phyloP scores from a whole-genome alignment of 2,888 invertebrate species.

The Caenorhabditis virilis region DNA sequence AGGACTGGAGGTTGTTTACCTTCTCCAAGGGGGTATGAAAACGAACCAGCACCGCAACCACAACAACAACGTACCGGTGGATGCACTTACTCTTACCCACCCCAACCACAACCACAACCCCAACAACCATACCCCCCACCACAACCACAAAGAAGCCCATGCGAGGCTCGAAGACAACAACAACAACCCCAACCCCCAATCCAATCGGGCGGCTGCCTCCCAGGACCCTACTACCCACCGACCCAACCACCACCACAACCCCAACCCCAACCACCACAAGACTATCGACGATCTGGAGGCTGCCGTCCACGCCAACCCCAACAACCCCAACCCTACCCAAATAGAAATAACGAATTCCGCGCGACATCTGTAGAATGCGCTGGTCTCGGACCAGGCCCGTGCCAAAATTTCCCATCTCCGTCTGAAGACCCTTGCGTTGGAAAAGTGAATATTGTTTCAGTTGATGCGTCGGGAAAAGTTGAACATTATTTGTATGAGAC shows the following conservation, averaged over 20 bases:
- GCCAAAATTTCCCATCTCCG: slow-evolving; percentile 1
- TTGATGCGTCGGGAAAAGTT: slow-evolving; percentile 40
- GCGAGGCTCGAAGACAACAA: slow-evolving; percentile 3
- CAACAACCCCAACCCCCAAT: slow-evolving; percentile 12
- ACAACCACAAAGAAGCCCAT: not conserved
- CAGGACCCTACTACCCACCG: slow-evolving; percentile 31
- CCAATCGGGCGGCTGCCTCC: slow-evolving; percentile 12
- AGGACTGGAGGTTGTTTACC: slow-evolving; percentile 30
- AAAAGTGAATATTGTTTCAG: slow-evolving; percentile 49
- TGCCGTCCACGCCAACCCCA: slow-evolving; percentile 14
- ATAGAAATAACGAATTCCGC: slow-evolving; percentile 24
- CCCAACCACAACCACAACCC: slow-evolving; percentile 21
- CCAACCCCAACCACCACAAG: slow-evolving; percentile 11
- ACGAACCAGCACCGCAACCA: slow-evolving; percentile 15
- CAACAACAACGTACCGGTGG: slow-evolving; percentile 16
- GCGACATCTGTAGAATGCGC: slow-evolving; percentile 28
- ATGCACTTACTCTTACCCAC: slow-evolving; percentile 28
- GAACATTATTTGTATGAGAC: slow-evolving; percentile 49
- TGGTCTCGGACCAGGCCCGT: slow-evolving; percentile 22
- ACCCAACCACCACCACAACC: slow-evolving; percentile 28
- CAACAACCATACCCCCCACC: slow-evolving; percentile 8
- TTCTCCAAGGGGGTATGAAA: slow-evolving; percentile 32
- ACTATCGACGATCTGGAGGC: slow-evolving; percentile 14
- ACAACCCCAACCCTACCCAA: slow-evolving; percentile 4
- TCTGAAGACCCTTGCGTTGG: slow-evolving; percentile 35